These are phyloP conservation scores for Coleophora deauratella DNA, from an alignment of 2,888 invertebrate species.

Conservation along the genomic window DNA sequence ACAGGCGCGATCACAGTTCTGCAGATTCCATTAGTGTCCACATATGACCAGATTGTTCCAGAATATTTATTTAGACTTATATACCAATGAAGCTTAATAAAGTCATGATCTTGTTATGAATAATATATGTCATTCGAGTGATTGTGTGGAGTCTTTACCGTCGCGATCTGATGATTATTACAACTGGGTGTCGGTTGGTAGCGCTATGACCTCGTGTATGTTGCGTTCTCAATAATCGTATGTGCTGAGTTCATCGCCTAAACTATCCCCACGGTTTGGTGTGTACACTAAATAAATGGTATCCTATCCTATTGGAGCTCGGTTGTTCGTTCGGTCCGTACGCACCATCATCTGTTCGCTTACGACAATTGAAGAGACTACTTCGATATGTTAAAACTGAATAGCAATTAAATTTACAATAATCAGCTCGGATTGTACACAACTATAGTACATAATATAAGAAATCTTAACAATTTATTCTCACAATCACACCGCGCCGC, in stretches of 20 bases:
- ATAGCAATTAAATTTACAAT: no score
- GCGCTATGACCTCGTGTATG: slow-evolving; percentile 22
- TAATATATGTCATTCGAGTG: background rate
- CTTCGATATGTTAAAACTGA: no score
- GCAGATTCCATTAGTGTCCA: slow-evolving; percentile 16
- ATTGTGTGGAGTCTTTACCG: background rate
- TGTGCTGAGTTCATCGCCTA: slow-evolving; percentile 54
- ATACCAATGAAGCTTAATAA: background rate
- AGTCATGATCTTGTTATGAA: background rate
- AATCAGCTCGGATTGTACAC: no score
- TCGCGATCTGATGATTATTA: slow-evolving; percentile 44
- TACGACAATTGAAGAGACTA: slow-evolving; percentile 48
- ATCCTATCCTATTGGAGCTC: slow-evolving; percentile 29
- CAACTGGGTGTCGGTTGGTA: slow-evolving; percentile 54
- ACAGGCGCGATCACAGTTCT: slow-evolving; percentile 11
- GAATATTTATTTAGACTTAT: slow-evolving; percentile 1
- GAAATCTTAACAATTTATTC: no score
- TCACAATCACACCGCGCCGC: no score
- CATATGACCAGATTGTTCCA: slow-evolving; percentile 7
- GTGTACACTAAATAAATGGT: slow-evolving; percentile 23
- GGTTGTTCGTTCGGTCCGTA: no score
- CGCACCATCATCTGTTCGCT: slow-evolving; percentile 31
- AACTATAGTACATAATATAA: no score
- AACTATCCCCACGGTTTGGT: slow-evolving; percentile 28
- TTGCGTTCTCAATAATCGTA: slow-evolving; percentile 31